These are phyloP conservation scores for Yponomeuta sedellus DNA, from an alignment of 2,888 invertebrate species.

Conservation along the genomic window DNA sequence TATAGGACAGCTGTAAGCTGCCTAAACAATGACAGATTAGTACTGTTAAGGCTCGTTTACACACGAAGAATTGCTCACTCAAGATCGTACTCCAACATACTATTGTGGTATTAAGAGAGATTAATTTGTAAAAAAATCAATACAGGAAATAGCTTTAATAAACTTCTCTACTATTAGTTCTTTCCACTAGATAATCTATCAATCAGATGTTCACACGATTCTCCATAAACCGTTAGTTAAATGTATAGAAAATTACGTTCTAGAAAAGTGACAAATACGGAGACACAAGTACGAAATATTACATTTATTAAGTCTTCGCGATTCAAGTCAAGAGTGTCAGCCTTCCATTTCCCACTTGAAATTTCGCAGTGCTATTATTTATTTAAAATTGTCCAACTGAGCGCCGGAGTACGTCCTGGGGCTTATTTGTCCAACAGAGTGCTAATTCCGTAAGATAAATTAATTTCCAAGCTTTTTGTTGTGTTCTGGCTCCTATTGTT, in stretches of 20 bases:
- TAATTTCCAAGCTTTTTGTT: constrained; percentile 24
- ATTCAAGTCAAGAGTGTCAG: background rate
- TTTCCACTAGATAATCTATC: background rate
- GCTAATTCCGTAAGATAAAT: constrained; percentile 24
- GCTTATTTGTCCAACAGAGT: constrained; percentile 21
- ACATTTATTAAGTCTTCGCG: background rate
- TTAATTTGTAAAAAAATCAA: too few species aligned
- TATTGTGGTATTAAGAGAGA: too few species aligned
- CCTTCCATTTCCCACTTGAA: background rate
- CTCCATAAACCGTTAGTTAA: too few species aligned
- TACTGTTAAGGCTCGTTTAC: too few species aligned
- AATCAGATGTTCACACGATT: background rate
- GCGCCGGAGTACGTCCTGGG: constrained; percentile 12
- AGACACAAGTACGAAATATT: background rate
- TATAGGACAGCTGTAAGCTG: too few species aligned
- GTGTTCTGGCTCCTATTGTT: constrained; percentile 13
- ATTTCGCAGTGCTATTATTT: background rate
- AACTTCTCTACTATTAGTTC: too few species aligned
- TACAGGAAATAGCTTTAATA: too few species aligned
- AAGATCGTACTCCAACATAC: too few species aligned
- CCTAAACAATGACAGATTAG: too few species aligned
- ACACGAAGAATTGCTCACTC: too few species aligned
- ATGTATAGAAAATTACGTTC: background rate
- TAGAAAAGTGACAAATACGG: background rate
- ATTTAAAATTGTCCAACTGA: constrained; percentile 2